phyloP scores from a whole-genome alignment of 2,113 vertebrate genomes.

The Cercopithecus mona region DNA sequence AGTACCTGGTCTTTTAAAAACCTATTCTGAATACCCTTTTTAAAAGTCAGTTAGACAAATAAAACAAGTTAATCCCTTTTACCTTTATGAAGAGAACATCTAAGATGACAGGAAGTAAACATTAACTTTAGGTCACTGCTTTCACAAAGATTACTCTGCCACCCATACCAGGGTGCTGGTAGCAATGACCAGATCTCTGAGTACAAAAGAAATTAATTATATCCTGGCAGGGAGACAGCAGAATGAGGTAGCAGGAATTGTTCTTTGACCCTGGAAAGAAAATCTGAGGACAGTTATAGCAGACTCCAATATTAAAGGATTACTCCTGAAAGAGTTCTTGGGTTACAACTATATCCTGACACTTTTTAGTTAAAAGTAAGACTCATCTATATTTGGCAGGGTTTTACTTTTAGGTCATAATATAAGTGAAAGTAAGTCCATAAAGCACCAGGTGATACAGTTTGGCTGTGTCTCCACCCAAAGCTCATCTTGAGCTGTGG shows the following conservation, averaged over 20 bases:
- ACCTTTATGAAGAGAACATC: neutral
- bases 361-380: slow-evolving; percentile 25
- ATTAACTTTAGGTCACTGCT: neutral
- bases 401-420: slow-evolving; percentile 34
- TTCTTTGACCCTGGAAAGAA: neutral
- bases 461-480: too few relatives aligned
- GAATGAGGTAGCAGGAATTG: neutral
- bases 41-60: neutral
- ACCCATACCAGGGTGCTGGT: neutral
- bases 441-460: neutral
- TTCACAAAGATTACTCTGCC: neutral
- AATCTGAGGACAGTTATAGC: neutral
- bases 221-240: neutral
- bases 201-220: neutral
- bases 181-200: neutral
- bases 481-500: too few relatives aligned
- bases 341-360: neutral
- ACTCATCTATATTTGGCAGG: neutral
- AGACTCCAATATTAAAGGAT: neutral
- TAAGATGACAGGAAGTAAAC: neutral
- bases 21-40: neutral
- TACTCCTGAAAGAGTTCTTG: neutral
- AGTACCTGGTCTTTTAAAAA: neutral
- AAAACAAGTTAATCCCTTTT: neutral
- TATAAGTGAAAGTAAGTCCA: neutral